Evolutionary conservation across 1,140 invertebrate species (phyloP).

Genomic region (Aphidius gifuensis): DNA sequence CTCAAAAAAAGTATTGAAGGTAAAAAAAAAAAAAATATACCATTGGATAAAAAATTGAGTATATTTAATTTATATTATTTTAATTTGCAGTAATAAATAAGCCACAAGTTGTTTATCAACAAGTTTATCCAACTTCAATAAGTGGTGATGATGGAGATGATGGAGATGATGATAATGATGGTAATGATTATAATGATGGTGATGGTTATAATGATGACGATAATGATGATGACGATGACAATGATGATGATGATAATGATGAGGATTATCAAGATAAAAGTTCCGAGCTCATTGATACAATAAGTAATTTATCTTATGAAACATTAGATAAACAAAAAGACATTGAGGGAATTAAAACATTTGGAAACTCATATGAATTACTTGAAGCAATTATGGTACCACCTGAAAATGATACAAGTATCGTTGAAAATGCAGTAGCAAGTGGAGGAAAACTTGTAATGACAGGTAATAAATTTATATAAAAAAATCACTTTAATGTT

Average conservation of each 20-base stretch:
- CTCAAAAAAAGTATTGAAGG: too few relatives aligned
- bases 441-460: conserved; percentile 75
- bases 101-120: too few relatives aligned
- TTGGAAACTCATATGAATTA: conserved; percentile 60
- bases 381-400: conserved; percentile 75
- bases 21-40: too few relatives aligned
- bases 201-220: too few relatives aligned
- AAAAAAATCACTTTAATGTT: not conserved
- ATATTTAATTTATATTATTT: too few relatives aligned
- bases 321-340: conserved; percentile 42
- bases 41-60: too few relatives aligned
- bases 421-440: conserved; percentile 74
- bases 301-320: conserved; percentile 36
- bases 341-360: conserved; percentile 40
- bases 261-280: conserved; percentile 46
- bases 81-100: too few relatives aligned
- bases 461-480: conserved; percentile 58
- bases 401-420: conserved; percentile 64
- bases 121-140: too few relatives aligned
- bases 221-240: too few relatives aligned
- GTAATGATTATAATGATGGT: too few relatives aligned
- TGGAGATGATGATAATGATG: too few relatives aligned
- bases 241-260: not conserved
- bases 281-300: conserved; percentile 31
- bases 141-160: too few relatives aligned